phyloP scores from a whole-genome alignment of 2,113 vertebrate genomes.

The Notarius lentiginosus region DNA sequence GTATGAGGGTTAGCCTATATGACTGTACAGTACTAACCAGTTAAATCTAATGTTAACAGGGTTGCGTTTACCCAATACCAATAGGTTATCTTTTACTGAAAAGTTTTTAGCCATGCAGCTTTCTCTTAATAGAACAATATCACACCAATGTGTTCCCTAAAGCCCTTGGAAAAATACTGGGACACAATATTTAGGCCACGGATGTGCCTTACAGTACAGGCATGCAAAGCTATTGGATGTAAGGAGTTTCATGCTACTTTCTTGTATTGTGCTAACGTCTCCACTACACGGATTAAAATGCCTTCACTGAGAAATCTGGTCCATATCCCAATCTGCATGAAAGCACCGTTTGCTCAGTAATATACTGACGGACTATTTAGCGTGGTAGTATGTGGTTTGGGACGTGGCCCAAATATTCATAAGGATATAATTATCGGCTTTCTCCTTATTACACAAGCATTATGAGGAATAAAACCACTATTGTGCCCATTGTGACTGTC shows the following conservation, averaged over 20 bases:
- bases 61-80: neutral
- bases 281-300: neutral
- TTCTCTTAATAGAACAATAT: constrained; percentile 10
- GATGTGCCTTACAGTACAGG: neutral
- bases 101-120: no score
- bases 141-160: neutral
- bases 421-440: neutral
- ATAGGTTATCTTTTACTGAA: neutral
- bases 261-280: neutral
- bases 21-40: neutral
- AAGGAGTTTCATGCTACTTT: neutral
- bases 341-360: neutral
- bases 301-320: neutral
- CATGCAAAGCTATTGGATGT: neutral
- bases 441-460: neutral
- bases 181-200: neutral
- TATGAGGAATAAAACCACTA: neutral
- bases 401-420: neutral
- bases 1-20: constrained; percentile 17
- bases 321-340: neutral
- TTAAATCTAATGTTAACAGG: neutral
- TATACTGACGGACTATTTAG: neutral
- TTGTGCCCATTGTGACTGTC: neutral
- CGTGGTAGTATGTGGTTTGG: neutral
- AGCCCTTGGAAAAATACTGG: constrained; percentile 21